Base-by-base conservation (phyloP, 2,888 invertebrate genomes). In the Euzetes globulus region DNA sequence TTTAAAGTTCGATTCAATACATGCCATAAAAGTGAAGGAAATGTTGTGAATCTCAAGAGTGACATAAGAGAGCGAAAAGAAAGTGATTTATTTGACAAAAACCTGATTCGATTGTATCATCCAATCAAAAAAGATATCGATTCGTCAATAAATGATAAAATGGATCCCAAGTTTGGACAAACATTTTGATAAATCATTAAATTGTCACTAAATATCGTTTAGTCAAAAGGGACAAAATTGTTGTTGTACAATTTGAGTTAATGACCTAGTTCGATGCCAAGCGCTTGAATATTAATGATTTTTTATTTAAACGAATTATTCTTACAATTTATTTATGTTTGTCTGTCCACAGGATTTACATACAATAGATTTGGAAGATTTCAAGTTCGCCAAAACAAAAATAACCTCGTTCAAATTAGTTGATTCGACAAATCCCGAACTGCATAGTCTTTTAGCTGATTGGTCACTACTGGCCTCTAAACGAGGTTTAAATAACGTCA, bases 371-470 rank as follows among this genome's bases (percentile, higher is more conserved):
- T 85, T 95, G 80, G 92, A 93, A 81, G 92, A 93, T 83, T 96
- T 96, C 83, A 91, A 91, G 82, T 92, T 94, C 83, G 92, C 94
- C 13, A 95, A 95, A 45, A 94, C 95, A 37, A 96, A 96, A 83
- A 93, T 97, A 79, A 95, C 96, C 0, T 94, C 94, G 6, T 89
- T 96, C 81, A 88, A 94, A 79, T 85, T 96, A 79, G 89, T 96
- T 65, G 92, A 95, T 83, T 91, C 92, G 29, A 88, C 89, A 77
- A 88, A 88, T 78, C 87, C 88, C 17, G 88, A 90, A 79, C 89
- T 92, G 29, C 88, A 89, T 81, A 88, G 88, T 80, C 88, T 91
- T 41, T 78, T 82, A 13, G 78, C 79, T 37, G 81, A 82, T 75
- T 83, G 82, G 78, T 4, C 60, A 60, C 60, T 25, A 60, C 60